A percentile compares a stretch with the other conserved stretches of the same genome.
These are phyloP conservation scores for Hylomyscus alleni DNA, from an alignment of 2,797 vertebrate species.

Conservation along the genomic window DNA sequence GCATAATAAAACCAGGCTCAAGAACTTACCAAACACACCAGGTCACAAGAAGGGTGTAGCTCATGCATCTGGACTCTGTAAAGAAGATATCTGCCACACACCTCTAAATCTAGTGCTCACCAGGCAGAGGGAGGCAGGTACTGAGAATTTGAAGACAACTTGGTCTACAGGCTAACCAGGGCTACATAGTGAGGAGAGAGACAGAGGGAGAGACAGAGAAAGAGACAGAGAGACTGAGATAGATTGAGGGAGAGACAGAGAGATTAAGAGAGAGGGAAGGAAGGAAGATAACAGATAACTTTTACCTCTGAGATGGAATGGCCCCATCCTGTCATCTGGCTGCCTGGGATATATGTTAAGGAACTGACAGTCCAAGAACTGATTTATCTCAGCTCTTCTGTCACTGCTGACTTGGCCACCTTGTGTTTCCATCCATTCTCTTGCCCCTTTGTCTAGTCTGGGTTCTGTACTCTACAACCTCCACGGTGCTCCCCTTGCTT, in stretches of 20 bases:
- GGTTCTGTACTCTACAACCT: background rate
- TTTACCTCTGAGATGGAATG: background rate
- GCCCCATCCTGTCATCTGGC: too few species aligned
- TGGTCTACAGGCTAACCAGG: background rate
- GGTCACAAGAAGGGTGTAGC: background rate
- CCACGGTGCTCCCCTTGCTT: background rate
- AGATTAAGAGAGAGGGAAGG: background rate
- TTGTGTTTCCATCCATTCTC: background rate
- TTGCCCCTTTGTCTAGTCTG: background rate
- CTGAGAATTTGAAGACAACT: background rate
- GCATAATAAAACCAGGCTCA: background rate
- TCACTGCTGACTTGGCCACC: too few species aligned
- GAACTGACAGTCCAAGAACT: background rate
- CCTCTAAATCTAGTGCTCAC: background rate
- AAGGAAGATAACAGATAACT: background rate
- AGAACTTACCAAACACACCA: background rate
- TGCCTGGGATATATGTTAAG: background rate
- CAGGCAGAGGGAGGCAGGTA: background rate
- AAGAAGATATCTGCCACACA: background rate
- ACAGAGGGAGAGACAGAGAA: background rate
- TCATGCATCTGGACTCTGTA: background rate
- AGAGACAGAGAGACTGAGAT: background rate
- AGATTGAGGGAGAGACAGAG: background rate
- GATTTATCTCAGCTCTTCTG: background rate
- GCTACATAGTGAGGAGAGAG: background rate